Percentiles rank a stretch among this genome's conserved stretches.
phyloP scores from a whole-genome alignment of 2,797 vertebrate species.

The Sciurus vulgaris region DNA sequence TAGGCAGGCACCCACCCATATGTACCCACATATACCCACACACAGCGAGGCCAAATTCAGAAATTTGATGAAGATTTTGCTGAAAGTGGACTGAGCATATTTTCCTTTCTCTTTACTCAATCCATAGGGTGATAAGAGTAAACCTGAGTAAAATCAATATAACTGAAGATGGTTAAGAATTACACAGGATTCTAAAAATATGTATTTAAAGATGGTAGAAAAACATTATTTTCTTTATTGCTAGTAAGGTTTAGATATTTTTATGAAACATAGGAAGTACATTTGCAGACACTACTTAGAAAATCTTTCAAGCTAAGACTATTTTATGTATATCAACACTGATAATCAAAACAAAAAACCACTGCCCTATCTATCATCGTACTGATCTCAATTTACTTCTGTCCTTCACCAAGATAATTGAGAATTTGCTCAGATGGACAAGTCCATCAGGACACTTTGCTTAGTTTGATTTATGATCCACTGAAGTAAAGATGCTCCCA shows the following conservation, averaged over 20 bases:
- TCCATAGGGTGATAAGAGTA: too few species aligned
- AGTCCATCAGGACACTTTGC: background rate
- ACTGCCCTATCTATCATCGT: background rate
- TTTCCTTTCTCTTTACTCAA: background rate
- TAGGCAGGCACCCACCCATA: too few species aligned
- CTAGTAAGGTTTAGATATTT: background rate
- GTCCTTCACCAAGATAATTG: background rate
- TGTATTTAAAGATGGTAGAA: background rate
- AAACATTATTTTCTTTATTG: background rate
- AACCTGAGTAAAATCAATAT: background rate
- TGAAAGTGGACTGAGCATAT: background rate
- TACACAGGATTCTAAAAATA: background rate
- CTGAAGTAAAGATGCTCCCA: background rate
- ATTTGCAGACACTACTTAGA: background rate
- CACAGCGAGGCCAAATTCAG: background rate
- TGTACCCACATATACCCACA: accelerated
- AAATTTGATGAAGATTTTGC: background rate
- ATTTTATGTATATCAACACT: background rate
- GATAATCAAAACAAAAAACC: background rate
- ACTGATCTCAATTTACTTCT: background rate
- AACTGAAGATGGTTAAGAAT: background rate
- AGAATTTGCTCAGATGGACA: background rate
- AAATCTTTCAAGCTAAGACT: background rate
- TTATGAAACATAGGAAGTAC: background rate
- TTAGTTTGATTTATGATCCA: background rate